phyloP scores from a whole-genome alignment of 2,797 vertebrate genomes.

The Sus cebifrons region DNA sequence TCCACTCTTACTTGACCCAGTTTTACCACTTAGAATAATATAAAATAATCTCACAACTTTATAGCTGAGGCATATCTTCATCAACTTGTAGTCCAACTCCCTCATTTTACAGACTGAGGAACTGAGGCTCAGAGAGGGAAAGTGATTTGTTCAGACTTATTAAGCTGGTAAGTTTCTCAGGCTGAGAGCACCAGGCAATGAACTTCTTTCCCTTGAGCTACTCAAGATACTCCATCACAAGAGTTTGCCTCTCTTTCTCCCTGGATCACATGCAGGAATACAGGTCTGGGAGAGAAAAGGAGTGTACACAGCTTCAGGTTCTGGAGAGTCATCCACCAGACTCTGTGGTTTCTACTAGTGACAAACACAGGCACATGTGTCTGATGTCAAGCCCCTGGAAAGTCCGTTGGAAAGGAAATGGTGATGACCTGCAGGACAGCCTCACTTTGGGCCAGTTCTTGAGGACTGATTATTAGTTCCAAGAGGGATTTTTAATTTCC shows the following conservation, averaged over 20 bases:
- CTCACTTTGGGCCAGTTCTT: constrained; percentile 58
- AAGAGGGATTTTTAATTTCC: constrained; percentile 72
- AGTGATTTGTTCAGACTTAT: neutral
- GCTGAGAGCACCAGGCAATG: constrained; percentile 18
- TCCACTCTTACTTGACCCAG: neutral
- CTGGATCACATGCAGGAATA: neutral
- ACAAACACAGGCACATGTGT: neutral
- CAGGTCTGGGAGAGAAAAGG: neutral
- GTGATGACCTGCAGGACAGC: constrained; percentile 23
- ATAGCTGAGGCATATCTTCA: constrained; percentile 43
- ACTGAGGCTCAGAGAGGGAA: constrained; percentile 32
- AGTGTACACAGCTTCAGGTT: constrained; percentile 19
- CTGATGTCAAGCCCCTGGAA: neutral
- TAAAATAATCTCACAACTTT: constrained; percentile 52
- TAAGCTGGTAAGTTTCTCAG: neutral
- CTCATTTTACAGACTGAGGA: constrained; percentile 58
- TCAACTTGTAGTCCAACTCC: constrained; percentile 3
- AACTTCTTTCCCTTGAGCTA: constrained; percentile 63
- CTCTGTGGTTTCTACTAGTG: neutral
- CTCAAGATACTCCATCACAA: constrained; percentile 25
- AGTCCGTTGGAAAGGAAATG: constrained; percentile 60
- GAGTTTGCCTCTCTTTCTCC: constrained; percentile 39
- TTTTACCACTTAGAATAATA: constrained; percentile 59
- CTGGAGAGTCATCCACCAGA: constrained; percentile 43
- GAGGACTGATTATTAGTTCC: constrained; percentile 43